Base-by-base conservation (phyloP, 2,797 vertebrate genomes). In the Acipenser ruthenus region DNA sequence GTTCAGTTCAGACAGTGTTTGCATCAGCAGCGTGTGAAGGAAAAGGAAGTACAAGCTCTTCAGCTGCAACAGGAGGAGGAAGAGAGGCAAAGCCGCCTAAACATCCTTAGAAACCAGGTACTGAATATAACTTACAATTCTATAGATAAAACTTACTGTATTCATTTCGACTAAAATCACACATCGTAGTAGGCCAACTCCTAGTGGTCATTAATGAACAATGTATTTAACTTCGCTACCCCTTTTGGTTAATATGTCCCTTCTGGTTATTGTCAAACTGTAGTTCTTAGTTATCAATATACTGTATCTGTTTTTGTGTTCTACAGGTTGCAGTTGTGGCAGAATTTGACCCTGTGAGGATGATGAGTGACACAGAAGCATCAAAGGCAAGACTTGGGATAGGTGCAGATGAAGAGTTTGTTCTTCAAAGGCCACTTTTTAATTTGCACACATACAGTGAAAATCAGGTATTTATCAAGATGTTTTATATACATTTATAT, bases 91-190 rank as follows among this genome's bases (percentile, higher is more conserved):
- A 81, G 74, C 68, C 79, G 85, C 51, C 88, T 95, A 10, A 89
- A 90, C 65, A 86, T 80, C 12, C 90, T 97, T 10, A 83, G 92
- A 13, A 91, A 88, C 62, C 92, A 97, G 94, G 96, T 97, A 80
- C 48, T 69, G 23, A 37, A 37, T 37, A 37, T 37, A 37, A 37
- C 23, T 37, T 37, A 37, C 23, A 37, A 18, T 37, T 37, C 23
- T 37, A 37, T 4, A 37, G 23, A 3, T 37, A 37, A 37, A 37
- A 37, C 23, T 1, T 23, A 23, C 2, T 37, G 23, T 37, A 37
- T 37, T 37, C 23, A 37, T 37, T 37, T 37, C 4, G 23, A 37
- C 2, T 37, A 37, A 37, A 37, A 37, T 37, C 23, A 37, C 23
- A 37, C 23, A 37, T 37, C 23, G 2, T 37, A 37, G 23, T 37